These are phyloP conservation scores for Nomada fabriciana DNA, from an alignment of 2,888 invertebrate species.

Conservation along the genomic window DNA sequence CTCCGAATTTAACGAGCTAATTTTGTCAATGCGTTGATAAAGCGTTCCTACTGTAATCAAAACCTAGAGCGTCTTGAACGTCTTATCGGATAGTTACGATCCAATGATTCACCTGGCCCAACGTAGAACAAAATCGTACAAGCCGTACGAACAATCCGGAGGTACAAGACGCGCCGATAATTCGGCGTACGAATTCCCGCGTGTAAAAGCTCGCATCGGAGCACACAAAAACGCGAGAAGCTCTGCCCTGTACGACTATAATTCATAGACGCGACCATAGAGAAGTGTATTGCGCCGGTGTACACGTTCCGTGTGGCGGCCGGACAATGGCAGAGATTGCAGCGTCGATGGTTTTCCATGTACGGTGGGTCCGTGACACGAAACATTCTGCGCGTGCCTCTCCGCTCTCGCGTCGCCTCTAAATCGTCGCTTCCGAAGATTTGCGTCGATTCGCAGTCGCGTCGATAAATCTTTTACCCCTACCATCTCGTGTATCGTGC, in stretches of 20 bases:
- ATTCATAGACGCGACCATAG: slow-evolving; percentile 59
- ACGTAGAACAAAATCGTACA: not conserved
- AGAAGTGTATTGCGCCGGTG: slow-evolving; percentile 51
- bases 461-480: slow-evolving; percentile 41
- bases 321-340: slow-evolving; percentile 59
- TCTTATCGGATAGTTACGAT: too few relatives aligned
- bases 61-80: too few relatives aligned
- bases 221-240: slow-evolving; percentile 20
- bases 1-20: too few relatives aligned
- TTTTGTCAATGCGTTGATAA: too few relatives aligned
- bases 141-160: too few relatives aligned
- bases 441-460: slow-evolving; percentile 50
- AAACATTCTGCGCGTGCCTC: slow-evolving; percentile 63
- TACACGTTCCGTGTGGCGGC: slow-evolving; percentile 53
- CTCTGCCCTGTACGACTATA: slow-evolving; percentile 34
- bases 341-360: slow-evolving; percentile 61
- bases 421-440: slow-evolving; percentile 55
- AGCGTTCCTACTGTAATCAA: too few relatives aligned
- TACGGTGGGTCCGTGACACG: slow-evolving; percentile 51
- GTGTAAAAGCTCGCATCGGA: slow-evolving; percentile 22
- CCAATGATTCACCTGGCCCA: not conserved
- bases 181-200: slow-evolving; percentile 16
- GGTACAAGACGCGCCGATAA: slow-evolving; percentile 7
- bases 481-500: slow-evolving; percentile 30
- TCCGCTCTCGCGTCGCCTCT: slow-evolving; percentile 41